phyloP scores from a whole-genome alignment of 2,888 invertebrate genomes.

The Operophtera brumata region DNA sequence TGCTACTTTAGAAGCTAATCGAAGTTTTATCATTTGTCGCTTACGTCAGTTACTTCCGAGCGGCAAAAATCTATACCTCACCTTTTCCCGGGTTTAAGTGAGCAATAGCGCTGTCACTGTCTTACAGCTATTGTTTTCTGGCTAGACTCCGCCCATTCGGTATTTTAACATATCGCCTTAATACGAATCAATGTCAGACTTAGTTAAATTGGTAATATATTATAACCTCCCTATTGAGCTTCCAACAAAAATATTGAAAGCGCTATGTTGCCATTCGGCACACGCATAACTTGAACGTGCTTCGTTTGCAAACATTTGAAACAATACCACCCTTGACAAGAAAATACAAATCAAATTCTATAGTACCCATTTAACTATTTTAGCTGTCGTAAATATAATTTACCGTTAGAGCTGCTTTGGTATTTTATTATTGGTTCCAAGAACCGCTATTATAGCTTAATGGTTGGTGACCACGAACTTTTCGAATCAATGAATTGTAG shows the following conservation, averaged over 20 bases:
- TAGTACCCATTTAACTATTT: constrained; percentile 52
- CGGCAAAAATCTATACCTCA: no score
- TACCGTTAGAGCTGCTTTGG: constrained; percentile 40
- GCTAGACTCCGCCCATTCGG: no score
- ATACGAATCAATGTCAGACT: constrained; percentile 43
- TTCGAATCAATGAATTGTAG: constrained; percentile 30
- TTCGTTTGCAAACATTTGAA: constrained; percentile 67
- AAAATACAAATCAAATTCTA: constrained; percentile 69
- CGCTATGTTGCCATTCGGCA: constrained; percentile 57
- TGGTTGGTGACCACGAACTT: constrained; percentile 46
- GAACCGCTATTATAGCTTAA: constrained; percentile 45
- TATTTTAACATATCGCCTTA: background rate
- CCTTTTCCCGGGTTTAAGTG: no score
- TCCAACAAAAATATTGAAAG: constrained; percentile 69
- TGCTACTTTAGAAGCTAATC: no score
- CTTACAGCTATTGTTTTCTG: no score
- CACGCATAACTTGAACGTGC: constrained; percentile 65
- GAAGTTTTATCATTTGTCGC: no score
- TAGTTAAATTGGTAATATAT: background rate
- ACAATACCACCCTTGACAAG: constrained; percentile 68
- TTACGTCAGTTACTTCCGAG: no score
- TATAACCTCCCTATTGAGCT: constrained; percentile 40
- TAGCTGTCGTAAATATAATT: constrained; percentile 52
- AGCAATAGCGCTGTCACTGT: no score
- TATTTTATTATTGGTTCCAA: constrained; percentile 51